phyloP scores from a whole-genome alignment of 2,113 vertebrate genomes.

The Barbus barbus region DNA sequence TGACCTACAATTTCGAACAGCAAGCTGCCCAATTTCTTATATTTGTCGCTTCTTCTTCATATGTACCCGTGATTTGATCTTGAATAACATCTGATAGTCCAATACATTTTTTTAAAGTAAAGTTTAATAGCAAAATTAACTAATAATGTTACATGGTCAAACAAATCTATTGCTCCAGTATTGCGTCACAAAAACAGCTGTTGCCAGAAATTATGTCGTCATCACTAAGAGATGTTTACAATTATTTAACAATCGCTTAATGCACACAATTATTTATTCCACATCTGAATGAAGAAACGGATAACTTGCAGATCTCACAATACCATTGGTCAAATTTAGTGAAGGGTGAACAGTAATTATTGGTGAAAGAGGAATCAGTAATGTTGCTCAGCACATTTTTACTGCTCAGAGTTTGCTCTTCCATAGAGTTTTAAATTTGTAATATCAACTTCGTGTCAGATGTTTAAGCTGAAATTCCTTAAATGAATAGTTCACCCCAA shows the following conservation, averaged over 20 bases:
- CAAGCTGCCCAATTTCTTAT: not conserved
- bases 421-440: not conserved
- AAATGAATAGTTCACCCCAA: too few relatives aligned
- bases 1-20: not conserved
- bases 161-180: too few relatives aligned
- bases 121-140: not conserved
- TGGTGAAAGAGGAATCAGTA: too few relatives aligned
- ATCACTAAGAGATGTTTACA: too few relatives aligned
- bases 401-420: not conserved
- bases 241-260: too few relatives aligned
- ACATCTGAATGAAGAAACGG: too few relatives aligned
- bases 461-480: too few relatives aligned
- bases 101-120: not conserved
- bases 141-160: too few relatives aligned
- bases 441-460: not conserved
- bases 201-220: too few relatives aligned
- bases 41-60: not conserved
- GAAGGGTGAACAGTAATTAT: not conserved
- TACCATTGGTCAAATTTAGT: not conserved
- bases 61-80: not conserved
- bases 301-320: too few relatives aligned
- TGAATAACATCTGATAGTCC: not conserved
- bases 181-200: too few relatives aligned
- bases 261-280: too few relatives aligned
- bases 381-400: not conserved